Conservation (phyloP, 2,113 vertebrate species). For the Zosterops borbonicus region DNA sequence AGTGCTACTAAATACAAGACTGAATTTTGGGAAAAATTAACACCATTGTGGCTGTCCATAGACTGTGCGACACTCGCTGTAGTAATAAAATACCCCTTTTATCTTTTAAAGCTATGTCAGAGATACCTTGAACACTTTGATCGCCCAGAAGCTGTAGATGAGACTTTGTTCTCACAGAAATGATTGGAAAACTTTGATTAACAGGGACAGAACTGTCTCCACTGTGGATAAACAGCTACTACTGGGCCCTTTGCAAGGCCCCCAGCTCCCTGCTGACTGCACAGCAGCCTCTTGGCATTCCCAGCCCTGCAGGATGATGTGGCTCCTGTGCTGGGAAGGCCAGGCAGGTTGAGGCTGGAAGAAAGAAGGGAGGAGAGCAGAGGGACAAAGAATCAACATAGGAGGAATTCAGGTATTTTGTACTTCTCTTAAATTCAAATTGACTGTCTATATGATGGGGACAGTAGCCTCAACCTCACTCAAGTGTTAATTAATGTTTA, state of each 20-base stretch:
- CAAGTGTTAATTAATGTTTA: slow-evolving; percentile 14
- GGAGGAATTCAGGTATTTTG: not conserved
- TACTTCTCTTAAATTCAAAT: not conserved
- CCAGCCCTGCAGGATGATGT: rapidly evolving
- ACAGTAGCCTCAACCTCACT: not conserved
- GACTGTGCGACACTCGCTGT: not conserved
- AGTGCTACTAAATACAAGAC: not conserved
- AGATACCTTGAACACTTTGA: not conserved
- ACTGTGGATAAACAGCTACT: not conserved
- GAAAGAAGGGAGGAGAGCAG: not conserved
- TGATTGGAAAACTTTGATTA: not conserved
- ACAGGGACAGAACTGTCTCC: not conserved
- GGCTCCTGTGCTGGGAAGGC: not conserved
- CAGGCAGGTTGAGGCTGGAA: not conserved
- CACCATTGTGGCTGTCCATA: not conserved
- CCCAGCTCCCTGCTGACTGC: not conserved
- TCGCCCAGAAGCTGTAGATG: not conserved
- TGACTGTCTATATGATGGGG: not conserved
- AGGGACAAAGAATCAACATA: no score
- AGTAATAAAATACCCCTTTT: not conserved
- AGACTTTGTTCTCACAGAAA: not conserved
- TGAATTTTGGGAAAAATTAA: not conserved
- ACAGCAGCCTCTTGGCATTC: not conserved
- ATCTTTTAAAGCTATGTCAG: not conserved
- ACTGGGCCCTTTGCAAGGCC: not conserved